Evolutionary conservation across 2,113 vertebrate genomes (phyloP).

Genomic region (Eubucco bourcierii): DNA sequence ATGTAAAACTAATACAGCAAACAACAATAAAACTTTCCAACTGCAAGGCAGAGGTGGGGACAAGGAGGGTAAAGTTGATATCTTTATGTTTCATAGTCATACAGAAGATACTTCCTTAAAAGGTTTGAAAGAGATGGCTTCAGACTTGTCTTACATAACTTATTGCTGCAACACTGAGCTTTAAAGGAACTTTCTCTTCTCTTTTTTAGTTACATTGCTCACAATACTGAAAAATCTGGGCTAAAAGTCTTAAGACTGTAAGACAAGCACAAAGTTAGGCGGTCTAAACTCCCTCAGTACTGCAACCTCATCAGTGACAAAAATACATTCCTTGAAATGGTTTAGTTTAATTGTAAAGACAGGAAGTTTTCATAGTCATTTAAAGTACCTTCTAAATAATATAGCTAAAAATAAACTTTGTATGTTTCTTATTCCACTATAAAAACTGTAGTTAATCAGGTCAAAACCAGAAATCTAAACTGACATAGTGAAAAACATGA

Average conservation of each 20-base stretch:
- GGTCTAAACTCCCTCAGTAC: background rate
- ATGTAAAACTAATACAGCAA: conserved; percentile 24
- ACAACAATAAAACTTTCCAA: conserved; percentile 18
- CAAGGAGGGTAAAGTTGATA: background rate
- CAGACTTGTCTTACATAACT: conserved; percentile 27
- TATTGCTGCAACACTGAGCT: conserved; percentile 1
- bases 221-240: background rate
- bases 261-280: background rate
- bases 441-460: background rate
- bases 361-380: background rate
- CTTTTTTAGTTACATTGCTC: background rate
- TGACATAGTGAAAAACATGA: background rate
- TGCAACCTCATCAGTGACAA: background rate
- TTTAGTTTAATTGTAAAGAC: background rate
- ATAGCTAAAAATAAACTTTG: background rate
- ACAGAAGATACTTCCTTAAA: conserved; percentile 53
- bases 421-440: background rate
- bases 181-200: conserved; percentile 9
- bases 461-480: background rate
- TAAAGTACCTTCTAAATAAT: background rate
- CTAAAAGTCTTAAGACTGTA: background rate
- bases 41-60: background rate
- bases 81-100: conserved; percentile 12
- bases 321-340: background rate
- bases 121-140: conserved; percentile 17